Base-by-base conservation (phyloP, 2,888 invertebrate genomes). In the Amphiduros pacificus region DNA sequence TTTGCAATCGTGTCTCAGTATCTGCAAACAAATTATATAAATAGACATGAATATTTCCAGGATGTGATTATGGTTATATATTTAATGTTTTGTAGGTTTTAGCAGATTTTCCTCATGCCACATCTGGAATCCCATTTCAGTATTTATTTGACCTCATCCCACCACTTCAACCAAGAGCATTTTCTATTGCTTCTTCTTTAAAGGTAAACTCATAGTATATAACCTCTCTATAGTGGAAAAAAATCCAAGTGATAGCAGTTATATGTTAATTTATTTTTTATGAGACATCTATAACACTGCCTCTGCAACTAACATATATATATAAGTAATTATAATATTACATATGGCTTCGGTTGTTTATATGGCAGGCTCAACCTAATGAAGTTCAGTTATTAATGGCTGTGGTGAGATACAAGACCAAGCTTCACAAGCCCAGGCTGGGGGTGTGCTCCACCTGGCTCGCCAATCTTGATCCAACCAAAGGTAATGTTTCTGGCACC, bases 401-500 rank as follows among this genome's bases (percentile, higher is more conserved):
- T 1, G 91, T 97, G 1, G 96, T 99, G 0, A 87, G 89, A 59
- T 98, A 94, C 77, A 88, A 89, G 75, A 96, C 92, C 68, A 76
- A 80, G 53, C 82, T 99, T 66, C 85, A 89, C 29, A 88, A 87
- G 62, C 89, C 91, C 0, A 84, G 99, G 57, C 81, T 88, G 24
- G 99, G 99, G 0, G 85, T 98, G 2, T 95, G 96, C 75, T 97
- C 98, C 0, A 95, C 91, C 78, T 99, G 93, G 91, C 81, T 99
- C 56, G 89, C 92, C 56, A 79, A 82, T 44, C 82, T 94, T 54
- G 67, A 80, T 1, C 67, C 81, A 0, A 88, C 87, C 0, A 49
- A 55, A 14, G 66, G 65, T 56, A 60, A 58, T 17, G 29, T 29
- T 36, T 36, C 17, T 17, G n/a, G n/a, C n/a, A n/a, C n/a, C n/a